Evolutionary conservation across 2,888 invertebrate genomes (phyloP).

Genomic region (Pogonocherus hispidulus): DNA sequence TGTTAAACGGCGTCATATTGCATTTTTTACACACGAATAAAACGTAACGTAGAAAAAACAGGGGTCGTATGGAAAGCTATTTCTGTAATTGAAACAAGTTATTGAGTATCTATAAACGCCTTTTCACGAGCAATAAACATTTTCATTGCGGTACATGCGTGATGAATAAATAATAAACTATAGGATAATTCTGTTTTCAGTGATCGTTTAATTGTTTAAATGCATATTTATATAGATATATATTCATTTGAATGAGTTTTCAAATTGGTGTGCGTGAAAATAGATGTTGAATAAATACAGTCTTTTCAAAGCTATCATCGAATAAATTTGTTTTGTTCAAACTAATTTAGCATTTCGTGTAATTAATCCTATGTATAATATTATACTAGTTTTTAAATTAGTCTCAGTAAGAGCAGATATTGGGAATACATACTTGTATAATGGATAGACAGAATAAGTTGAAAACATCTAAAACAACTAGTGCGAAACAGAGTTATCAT

Average conservation of each 20-base stretch:
- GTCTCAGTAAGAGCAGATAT: too few species aligned
- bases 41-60: too few species aligned
- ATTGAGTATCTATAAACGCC: constrained; percentile 47
- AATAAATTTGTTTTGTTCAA: not conserved
- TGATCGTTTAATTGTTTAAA: constrained; percentile 21
- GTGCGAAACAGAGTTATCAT: too few species aligned
- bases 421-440: too few species aligned
- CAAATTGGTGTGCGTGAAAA: not conserved
- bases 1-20: too few species aligned
- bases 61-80: constrained; percentile 34
- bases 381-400: too few species aligned
- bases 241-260: not conserved
- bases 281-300: not conserved
- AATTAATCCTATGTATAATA: not conserved
- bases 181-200: constrained; percentile 34
- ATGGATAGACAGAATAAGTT: too few species aligned
- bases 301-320: not conserved
- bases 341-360: not conserved
- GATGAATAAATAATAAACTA: constrained; percentile 45
- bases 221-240: constrained; percentile 27
- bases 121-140: constrained; percentile 47
- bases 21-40: too few species aligned
- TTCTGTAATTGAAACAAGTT: constrained; percentile 46
- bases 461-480: too few species aligned
- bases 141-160: constrained; percentile 39